Conservation (phyloP, 2,113 vertebrate species). For the Coptodon bakossiorum region DNA sequence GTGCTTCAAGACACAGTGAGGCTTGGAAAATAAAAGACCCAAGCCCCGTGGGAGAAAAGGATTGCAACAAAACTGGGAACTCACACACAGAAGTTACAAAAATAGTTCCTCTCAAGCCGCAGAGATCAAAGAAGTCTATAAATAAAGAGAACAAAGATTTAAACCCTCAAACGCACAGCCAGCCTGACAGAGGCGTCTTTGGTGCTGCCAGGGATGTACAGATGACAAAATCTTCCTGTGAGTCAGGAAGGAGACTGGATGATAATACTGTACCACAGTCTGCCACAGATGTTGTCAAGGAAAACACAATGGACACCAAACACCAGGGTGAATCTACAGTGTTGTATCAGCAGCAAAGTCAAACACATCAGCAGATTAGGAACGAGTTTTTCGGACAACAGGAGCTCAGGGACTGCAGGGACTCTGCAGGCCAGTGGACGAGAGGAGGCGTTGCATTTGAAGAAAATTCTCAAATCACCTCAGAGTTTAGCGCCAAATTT, state of each 20-base stretch:
- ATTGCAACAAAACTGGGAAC: slow-evolving; percentile 32
- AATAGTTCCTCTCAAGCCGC: slow-evolving; percentile 73
- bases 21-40: slow-evolving; percentile 21
- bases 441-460: neutral
- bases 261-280: neutral
- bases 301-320: neutral
- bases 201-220: slow-evolving; percentile 8
- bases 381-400: slow-evolving; percentile 4
- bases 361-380: neutral
- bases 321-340: neutral
- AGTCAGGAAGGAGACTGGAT: slow-evolving; percentile 15
- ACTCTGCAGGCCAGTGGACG: neutral
- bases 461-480: slow-evolving; percentile 10
- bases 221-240: slow-evolving; percentile 15
- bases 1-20: neutral
- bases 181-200: neutral
- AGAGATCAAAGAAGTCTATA: slow-evolving; percentile 72
- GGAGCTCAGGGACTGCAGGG: slow-evolving; percentile 20
- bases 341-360: slow-evolving; percentile 4
- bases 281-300: neutral
- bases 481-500: slow-evolving; percentile 32
- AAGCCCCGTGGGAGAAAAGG: slow-evolving; percentile 11
- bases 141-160: slow-evolving; percentile 59
- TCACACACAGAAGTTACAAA: slow-evolving; percentile 53
- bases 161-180: slow-evolving; percentile 20